Evolutionary conservation across 2,888 invertebrate genomes (phyloP), one percentile per base, ranked within the genome.

Genomic region (Apotomis betuletana): DNA sequence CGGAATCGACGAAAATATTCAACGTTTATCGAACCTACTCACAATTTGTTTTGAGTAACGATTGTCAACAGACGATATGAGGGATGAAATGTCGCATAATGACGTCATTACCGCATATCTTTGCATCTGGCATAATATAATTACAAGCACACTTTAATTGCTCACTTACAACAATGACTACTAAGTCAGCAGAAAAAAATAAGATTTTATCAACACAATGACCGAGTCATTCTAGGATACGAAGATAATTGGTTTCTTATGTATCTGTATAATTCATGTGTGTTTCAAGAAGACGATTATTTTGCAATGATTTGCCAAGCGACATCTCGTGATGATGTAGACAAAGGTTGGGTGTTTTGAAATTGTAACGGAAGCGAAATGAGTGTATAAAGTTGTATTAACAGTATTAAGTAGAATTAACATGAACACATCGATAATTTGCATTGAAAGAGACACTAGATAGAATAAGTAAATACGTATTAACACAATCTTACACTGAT

Each of bases 181-280:
- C 15, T 36, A 49, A 12, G 62, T 15, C 63, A 15, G 64, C 51
- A 51, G 15, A 67, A 41, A 51, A 36, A 59, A 54, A 10, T 27
- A 49, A 67, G 59, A 67, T 67, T 15, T 51, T 59, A 67, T 59
- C 67, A 41, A 59, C 58, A 59, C 51, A 38, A 58, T 52, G 10
- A 44, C 6, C 62, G 5, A 15, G 44, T 27, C 38, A 51, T 58
- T 59, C 38, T 59, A 58, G 36, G 59, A 51, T 51, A 51, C 52
- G 0, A 8, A n/a, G 38, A 10, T 54, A 63, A 54, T 54, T 38
- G 13, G 49, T 67, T 51, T 59, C 41, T 9, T 62, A 15, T 41
- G 6, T 51, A 62, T 12, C 36, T 67, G 13, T 51, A 4, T 67
- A 46, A 49, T 57, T 36, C 49, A 38, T 59, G 15, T 59, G 38